These are phyloP conservation scores for Eupithecia inturbata DNA, from an alignment of 2,888 invertebrate species.

Conservation along the genomic window DNA sequence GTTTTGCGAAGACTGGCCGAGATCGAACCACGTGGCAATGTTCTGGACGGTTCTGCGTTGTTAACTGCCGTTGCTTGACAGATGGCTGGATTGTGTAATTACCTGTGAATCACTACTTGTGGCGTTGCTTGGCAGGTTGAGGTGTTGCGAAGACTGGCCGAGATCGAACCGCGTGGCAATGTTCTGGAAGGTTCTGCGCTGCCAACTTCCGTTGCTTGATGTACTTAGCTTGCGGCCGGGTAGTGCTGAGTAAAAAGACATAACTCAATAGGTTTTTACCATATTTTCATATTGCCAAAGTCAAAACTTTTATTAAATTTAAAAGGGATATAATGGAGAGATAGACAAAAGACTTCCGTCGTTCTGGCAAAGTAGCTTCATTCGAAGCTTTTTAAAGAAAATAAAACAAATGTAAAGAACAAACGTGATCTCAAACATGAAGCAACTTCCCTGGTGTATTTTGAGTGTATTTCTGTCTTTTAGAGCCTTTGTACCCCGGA, in stretches of 20 bases:
- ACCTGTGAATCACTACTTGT: conserved; percentile 80
- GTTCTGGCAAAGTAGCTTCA: conserved; percentile 1
- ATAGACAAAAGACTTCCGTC: neutral
- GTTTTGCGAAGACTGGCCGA: conserved; percentile 61
- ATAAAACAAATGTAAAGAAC: neutral
- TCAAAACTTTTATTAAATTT: too few relatives aligned
- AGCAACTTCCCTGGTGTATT: neutral
- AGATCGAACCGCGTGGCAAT: conserved; percentile 76
- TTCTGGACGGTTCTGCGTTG: conserved; percentile 85
- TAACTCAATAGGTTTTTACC: too few relatives aligned
- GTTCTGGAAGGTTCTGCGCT: conserved; percentile 84
- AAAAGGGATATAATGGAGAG: too few relatives aligned
- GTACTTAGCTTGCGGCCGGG: conserved; percentile 75
- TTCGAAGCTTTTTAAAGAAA: neutral
- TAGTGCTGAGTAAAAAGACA: conserved; percentile 55
- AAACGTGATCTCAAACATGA: neutral
- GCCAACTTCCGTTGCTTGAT: conserved; percentile 83
- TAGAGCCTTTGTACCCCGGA: neutral
- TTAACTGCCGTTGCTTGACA: conserved; percentile 82
- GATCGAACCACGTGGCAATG: conserved; percentile 73
- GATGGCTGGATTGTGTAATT: conserved; percentile 8
- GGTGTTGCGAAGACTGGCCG: conserved; percentile 59
- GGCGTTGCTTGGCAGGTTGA: conserved; percentile 69
- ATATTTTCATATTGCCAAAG: too few relatives aligned
- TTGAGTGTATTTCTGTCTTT: neutral